Evolutionary conservation across 2,113 vertebrate genomes (phyloP).

Genomic region (Myocastor coypus): DNA sequence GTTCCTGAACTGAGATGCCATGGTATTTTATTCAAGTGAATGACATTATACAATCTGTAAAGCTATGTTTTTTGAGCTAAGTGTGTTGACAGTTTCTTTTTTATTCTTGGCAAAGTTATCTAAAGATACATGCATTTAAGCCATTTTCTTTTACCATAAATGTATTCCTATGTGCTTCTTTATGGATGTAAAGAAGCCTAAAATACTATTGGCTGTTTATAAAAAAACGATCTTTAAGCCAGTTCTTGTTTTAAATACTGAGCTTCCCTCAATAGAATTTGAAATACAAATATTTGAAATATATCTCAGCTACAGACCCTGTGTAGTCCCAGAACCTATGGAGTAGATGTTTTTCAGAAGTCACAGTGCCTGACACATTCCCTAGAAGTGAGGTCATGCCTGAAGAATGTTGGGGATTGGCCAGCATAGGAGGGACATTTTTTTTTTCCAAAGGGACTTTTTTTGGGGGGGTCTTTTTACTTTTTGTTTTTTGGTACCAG

Average conservation of each 20-base stretch:
- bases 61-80: neutral
- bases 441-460: too few species aligned
- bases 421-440: neutral
- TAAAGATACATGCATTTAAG: neutral
- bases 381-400: neutral
- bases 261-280: neutral
- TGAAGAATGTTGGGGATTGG: neutral
- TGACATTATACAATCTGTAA: neutral
- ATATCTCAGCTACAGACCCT: neutral
- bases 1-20: neutral
- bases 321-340: neutral
- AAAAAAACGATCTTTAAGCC: neutral
- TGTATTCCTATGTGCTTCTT: neutral
- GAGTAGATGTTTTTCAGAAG: neutral
- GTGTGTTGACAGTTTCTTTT: neutral
- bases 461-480: too few species aligned
- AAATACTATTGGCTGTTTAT: neutral
- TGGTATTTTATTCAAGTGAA: neutral
- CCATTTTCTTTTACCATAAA: neutral
- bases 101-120: neutral
- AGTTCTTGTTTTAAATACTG: neutral
- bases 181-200: neutral
- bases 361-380: neutral
- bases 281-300: neutral
- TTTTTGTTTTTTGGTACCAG: too few species aligned